Conservation (phyloP, 2,113 vertebrate genomes). For the Neomonachus schauinslandi region DNA sequence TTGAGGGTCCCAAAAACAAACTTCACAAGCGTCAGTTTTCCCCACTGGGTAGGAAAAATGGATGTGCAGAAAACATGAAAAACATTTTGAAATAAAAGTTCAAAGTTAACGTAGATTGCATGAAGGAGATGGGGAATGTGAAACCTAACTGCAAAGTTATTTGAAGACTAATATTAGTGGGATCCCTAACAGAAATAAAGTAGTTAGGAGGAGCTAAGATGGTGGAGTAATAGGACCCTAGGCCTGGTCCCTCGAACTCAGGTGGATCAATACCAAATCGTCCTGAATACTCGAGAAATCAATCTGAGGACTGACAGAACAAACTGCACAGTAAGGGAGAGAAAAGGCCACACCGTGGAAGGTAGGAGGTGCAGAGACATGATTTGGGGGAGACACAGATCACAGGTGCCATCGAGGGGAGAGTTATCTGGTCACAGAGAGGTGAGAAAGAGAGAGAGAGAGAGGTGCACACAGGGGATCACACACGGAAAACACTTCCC, state of each 20-base stretch:
- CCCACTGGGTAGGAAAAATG: background rate
- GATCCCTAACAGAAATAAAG: slow-evolving; percentile 2
- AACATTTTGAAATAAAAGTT: background rate
- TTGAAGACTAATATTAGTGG: background rate
- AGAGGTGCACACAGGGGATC: background rate
- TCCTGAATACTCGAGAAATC: no score
- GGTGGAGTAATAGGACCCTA: no score
- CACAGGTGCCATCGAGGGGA: background rate
- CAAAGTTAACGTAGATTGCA: background rate
- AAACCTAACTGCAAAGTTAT: background rate
- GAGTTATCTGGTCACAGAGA: background rate
- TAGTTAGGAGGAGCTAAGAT: no score
- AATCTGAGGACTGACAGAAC: no score
- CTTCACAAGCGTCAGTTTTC: background rate
- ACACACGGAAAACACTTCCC: background rate
- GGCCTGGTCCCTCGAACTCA: no score
- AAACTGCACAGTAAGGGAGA: no score
- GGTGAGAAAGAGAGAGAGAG: background rate
- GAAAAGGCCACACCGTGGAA: no score
- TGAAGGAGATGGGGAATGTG: background rate
- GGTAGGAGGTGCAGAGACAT: no score
- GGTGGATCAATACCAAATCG: no score
- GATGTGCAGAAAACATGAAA: background rate
- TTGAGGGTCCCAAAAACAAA: background rate
- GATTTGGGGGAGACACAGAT: no score